Evolutionary conservation across 1,140 invertebrate species (phyloP).

Genomic region (Chelonus insularis): DNA sequence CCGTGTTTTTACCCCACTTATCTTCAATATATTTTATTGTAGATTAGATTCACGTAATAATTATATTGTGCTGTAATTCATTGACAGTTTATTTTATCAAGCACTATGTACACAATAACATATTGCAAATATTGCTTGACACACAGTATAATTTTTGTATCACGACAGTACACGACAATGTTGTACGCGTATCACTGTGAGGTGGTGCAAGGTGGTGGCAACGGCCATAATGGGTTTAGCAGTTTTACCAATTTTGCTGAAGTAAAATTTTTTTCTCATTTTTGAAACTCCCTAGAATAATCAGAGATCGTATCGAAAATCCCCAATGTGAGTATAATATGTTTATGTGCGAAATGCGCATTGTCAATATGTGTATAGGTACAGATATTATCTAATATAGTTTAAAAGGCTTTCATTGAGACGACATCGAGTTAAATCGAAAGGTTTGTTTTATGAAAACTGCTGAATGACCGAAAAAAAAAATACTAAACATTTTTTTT

Average conservation of each 20-base stretch:
- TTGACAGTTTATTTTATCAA: constrained; percentile 28
- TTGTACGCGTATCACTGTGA: constrained; percentile 51
- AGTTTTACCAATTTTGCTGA: constrained; percentile 52
- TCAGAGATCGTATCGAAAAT: no score
- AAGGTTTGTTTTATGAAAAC: no score
- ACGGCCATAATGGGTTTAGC: constrained; percentile 59
- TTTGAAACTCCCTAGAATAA: constrained; percentile 18
- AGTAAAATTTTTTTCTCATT: constrained; percentile 40
- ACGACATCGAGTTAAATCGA: no score
- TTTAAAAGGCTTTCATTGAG: no score
- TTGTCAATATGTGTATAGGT: no score
- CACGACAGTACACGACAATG: constrained; percentile 34
- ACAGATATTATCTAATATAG: no score
- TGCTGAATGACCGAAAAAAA: no score
- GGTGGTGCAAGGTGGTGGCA: constrained; percentile 52
- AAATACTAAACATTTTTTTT: no score
- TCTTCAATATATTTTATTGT: constrained; percentile 23
- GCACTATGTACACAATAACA: constrained; percentile 27
- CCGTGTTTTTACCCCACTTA: constrained; percentile 42
- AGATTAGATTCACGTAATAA: background rate
- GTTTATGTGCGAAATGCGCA: no score
- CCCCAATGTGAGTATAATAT: no score
- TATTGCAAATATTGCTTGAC: constrained; percentile 22
- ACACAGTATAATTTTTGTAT: constrained; percentile 30
- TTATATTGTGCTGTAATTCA: background rate